Evolutionary conservation across 2,797 vertebrate genomes (phyloP).

Genomic region (Cyprinodon diabolis): DNA sequence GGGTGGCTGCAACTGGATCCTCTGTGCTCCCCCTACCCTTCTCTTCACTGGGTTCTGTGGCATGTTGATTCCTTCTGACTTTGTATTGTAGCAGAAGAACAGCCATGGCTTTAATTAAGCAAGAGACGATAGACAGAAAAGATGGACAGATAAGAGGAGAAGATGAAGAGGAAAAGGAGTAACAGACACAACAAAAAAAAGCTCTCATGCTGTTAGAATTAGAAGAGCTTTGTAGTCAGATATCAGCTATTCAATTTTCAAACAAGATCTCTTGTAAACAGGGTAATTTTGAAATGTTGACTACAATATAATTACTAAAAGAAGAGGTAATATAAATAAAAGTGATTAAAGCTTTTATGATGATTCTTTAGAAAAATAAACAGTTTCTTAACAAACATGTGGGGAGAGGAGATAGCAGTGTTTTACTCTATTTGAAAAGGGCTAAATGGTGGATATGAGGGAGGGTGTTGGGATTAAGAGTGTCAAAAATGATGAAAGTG

Average conservation of each 20-base stretch:
- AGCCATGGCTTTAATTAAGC: conserved; percentile 76
- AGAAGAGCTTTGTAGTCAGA: conserved; percentile 43
- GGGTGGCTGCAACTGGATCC: conserved; percentile 70
- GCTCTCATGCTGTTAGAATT: conserved; percentile 32
- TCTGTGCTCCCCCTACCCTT: neutral
- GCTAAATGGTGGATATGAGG: conserved; percentile 32
- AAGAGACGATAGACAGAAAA: conserved; percentile 54
- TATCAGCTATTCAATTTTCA: conserved; percentile 41
- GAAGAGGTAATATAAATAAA: conserved; percentile 61
- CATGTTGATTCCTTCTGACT: conserved; percentile 69
- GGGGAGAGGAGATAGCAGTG: conserved; percentile 58
- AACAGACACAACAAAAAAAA: conserved; percentile 45
- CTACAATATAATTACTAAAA: conserved; percentile 45
- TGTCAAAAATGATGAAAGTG: conserved; percentile 65
- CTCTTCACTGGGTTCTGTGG: conserved; percentile 62
- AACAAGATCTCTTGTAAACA: conserved; percentile 51
- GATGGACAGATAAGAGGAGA: conserved; percentile 47
- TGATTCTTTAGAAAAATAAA: conserved; percentile 64
- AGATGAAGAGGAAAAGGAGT: conserved; percentile 14
- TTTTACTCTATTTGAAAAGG: conserved; percentile 44
- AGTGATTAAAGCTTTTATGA: conserved; percentile 69
- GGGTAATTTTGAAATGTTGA: conserved; percentile 71
- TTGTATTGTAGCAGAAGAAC: conserved; percentile 69
- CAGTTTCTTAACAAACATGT: conserved; percentile 46
- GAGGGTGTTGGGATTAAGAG: conserved; percentile 55